Conservation (phyloP, 64 coral and sea anemone species). For the Porites lutea region DNA sequence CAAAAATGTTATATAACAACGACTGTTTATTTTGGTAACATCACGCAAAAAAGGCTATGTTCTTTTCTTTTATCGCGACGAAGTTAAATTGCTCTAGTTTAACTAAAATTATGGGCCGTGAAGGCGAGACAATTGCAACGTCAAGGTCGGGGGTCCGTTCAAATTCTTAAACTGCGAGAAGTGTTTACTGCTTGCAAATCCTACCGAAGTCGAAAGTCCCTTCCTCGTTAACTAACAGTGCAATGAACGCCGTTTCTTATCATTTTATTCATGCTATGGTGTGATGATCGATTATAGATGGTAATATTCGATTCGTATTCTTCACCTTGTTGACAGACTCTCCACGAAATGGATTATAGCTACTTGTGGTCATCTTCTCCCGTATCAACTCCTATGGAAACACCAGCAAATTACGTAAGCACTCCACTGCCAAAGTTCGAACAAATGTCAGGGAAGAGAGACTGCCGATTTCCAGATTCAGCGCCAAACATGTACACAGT, state of each 20-base stretch:
- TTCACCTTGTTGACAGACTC: not conserved
- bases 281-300: too few species aligned
- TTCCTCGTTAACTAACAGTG: not conserved
- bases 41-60: not conserved
- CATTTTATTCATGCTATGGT: too few species aligned
- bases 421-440: constrained; percentile 5
- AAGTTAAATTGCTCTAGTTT: not conserved
- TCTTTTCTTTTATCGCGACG: not conserved
- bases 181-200: not conserved
- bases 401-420: not conserved
- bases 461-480: constrained; percentile 43
- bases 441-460: constrained; percentile 9
- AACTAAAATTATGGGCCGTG: not conserved
- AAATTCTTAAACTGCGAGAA: not conserved
- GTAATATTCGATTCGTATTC: not conserved
- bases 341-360: constrained; percentile 46
- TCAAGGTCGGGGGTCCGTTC: not conserved
- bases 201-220: not conserved
- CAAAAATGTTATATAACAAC: not conserved
- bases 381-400: not conserved
- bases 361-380: constrained; percentile 29
- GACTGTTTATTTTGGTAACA: not conserved
- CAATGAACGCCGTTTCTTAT: too few species aligned
- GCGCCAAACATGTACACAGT: not conserved
- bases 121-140: not conserved